Conservation (phyloP, 2,888 invertebrate genomes). For the Synergus gifuensis region DNA sequence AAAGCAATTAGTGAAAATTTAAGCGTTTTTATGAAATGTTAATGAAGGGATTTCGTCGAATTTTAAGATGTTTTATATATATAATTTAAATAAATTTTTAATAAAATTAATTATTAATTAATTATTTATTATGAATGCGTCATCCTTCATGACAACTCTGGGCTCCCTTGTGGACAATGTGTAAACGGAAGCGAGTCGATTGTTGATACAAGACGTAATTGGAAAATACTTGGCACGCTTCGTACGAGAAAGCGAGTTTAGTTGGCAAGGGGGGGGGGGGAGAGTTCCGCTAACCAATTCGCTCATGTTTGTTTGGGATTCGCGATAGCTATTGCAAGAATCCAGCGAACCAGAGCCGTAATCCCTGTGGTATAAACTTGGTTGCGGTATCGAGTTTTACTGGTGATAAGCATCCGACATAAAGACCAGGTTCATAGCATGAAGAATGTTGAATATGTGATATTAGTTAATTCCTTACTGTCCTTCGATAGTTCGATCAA, state of each 20-base stretch:
- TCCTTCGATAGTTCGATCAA: not conserved
- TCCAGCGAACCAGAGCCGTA: slow-evolving; percentile 61
- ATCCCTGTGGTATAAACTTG: slow-evolving; percentile 64
- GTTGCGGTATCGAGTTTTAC: slow-evolving; percentile 56
- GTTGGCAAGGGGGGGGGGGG: not conserved
- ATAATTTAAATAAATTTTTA: too few relatives aligned
- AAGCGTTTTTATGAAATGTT: too few relatives aligned
- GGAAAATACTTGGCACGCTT: slow-evolving; percentile 75
- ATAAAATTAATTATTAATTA: too few relatives aligned
- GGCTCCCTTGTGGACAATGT: slow-evolving; percentile 55
- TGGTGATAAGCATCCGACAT: slow-evolving; percentile 40
- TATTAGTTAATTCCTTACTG: not conserved
- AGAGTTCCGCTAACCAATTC: slow-evolving; percentile 58
- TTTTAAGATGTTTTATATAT: too few relatives aligned
- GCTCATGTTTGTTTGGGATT: slow-evolving; percentile 65
- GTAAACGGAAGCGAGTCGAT: slow-evolving; percentile 57
- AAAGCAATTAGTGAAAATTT: too few relatives aligned
- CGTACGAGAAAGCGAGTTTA: slow-evolving; percentile 40
- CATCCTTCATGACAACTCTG: too few relatives aligned
- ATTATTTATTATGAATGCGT: too few relatives aligned
- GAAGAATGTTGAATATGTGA: slow-evolving; percentile 37
- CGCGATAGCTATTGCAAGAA: slow-evolving; percentile 67
- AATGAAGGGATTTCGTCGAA: too few relatives aligned
- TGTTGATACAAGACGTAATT: slow-evolving; percentile 75
- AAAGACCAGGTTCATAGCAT: slow-evolving; percentile 44